These are phyloP conservation scores for Mallateleia sp. DNA, from an alignment of 2,888 invertebrate genomes.

Conservation along the genomic window DNA sequence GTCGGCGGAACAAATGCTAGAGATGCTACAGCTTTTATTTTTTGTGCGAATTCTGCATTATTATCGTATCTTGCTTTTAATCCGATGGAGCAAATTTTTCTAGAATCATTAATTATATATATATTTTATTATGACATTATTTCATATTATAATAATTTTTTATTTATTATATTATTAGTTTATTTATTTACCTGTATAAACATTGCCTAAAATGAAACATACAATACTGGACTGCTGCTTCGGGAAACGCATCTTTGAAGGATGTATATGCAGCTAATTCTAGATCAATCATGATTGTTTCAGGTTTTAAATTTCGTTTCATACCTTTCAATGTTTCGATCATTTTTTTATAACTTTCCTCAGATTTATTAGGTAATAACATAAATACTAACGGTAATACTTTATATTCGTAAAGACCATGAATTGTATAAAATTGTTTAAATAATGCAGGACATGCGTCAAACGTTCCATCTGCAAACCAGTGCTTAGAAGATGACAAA, in stretches of 20 bases:
- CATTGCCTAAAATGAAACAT: constrained; percentile 11
- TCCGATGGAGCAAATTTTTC: constrained; percentile 7
- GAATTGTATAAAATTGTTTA: constrained; percentile 15
- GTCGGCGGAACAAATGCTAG: constrained; percentile 1
- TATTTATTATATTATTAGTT: background rate
- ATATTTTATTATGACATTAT: background rate
- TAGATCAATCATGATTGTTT: background rate
- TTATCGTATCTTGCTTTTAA: constrained; percentile 18
- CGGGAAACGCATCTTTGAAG: background rate
- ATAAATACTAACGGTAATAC: constrained; percentile 1
- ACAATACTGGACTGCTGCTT: background rate
- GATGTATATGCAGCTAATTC: background rate
- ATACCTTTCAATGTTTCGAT: background rate
- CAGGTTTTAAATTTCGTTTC: background rate
- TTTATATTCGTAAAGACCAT: background rate
- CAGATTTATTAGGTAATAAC: constrained; percentile 9
- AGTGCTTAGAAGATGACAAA: constrained; percentile 7
- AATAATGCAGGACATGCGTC: constrained; percentile 7
- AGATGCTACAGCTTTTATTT: constrained; percentile 15
- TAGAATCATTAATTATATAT: background rate
- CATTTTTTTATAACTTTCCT: background rate
- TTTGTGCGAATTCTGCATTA: constrained; percentile 9
- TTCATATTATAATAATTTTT: background rate
- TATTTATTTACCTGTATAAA: constrained; percentile 17
- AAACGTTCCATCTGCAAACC: constrained; percentile 18